Evolutionary conservation across 2,797 vertebrate genomes (phyloP).

Genomic region (Hipposideros larvatus): DNA sequence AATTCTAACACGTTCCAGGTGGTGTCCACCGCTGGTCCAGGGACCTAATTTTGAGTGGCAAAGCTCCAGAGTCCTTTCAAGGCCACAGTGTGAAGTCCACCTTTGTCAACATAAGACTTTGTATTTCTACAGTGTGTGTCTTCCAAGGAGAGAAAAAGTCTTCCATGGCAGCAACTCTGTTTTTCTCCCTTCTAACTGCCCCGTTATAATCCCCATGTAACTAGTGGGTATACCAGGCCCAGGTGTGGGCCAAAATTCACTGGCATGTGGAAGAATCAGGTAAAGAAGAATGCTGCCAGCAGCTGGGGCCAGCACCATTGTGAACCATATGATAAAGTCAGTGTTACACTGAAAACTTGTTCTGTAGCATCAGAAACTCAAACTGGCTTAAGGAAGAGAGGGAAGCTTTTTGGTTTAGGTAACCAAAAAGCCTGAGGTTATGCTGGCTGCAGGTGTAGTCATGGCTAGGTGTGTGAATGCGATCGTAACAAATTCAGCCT

Average conservation of each 20-base stretch:
- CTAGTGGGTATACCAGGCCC: neutral
- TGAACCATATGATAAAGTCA: neutral
- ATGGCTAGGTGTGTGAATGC: neutral
- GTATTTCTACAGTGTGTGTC: neutral
- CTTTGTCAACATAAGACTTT: neutral
- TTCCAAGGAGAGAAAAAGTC: neutral
- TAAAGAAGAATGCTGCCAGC: neutral
- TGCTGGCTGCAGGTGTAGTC: neutral
- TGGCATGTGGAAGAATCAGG: neutral
- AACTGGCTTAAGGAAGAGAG: neutral
- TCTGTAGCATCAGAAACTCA: neutral
- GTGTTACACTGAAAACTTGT: neutral
- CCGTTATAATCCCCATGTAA: neutral
- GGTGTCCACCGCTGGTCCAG: neutral
- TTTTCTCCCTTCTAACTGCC: neutral
- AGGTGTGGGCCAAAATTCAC: neutral
- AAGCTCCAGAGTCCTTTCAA: neutral
- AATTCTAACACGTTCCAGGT: neutral
- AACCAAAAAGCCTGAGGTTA: neutral
- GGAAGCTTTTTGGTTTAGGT: neutral
- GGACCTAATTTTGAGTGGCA: neutral
- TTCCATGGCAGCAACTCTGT: neutral
- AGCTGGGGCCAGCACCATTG: neutral
- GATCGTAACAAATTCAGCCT: neutral
- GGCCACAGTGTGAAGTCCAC: neutral